Conservation (phyloP, 2,113 vertebrate species). For the Spea bombifrons region DNA sequence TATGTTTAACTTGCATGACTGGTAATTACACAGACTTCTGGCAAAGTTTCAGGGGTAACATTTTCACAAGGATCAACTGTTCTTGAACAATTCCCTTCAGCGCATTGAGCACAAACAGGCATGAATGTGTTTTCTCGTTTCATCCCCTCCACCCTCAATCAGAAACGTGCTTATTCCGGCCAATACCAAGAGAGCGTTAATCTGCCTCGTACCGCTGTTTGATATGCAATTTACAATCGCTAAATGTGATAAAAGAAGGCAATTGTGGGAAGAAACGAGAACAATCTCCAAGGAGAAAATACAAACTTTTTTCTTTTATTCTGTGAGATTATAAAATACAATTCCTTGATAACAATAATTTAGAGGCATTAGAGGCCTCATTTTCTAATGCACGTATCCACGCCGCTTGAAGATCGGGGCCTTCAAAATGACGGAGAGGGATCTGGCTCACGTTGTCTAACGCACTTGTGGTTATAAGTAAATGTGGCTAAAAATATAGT, state of each 20-base stretch:
- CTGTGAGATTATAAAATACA: slow-evolving; percentile 27
- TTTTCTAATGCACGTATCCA: too few species aligned
- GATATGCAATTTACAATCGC: slow-evolving; percentile 45
- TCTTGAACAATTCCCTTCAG: slow-evolving; percentile 41
- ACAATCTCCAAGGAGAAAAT: slow-evolving; percentile 34
- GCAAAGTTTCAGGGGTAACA: slow-evolving; percentile 32
- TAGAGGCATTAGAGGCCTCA: neutral
- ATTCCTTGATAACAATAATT: slow-evolving; percentile 23
- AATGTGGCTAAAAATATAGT: too few species aligned
- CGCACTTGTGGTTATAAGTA: too few species aligned
- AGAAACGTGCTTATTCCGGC: slow-evolving; percentile 40
- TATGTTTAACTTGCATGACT: slow-evolving; percentile 40
- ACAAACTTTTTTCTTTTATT: slow-evolving; percentile 18
- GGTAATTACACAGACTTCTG: slow-evolving; percentile 36
- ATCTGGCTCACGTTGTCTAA: too few species aligned
- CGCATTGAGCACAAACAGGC: neutral
- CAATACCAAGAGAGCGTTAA: slow-evolving; percentile 45
- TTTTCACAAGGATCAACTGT: slow-evolving; percentile 44
- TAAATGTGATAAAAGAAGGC: slow-evolving; percentile 40
- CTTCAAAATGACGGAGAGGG: neutral
- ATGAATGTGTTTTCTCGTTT: slow-evolving; percentile 46
- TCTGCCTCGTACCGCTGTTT: slow-evolving; percentile 47
- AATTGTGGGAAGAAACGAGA: slow-evolving; percentile 35
- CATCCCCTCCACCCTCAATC: slow-evolving; percentile 42
- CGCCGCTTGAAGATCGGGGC: too few species aligned